A percentile compares a stretch with the other conserved stretches of the same genome.
Evolutionary conservation across 2,888 invertebrate species (phyloP).

Genomic region (Aricia artaxerxes): DNA sequence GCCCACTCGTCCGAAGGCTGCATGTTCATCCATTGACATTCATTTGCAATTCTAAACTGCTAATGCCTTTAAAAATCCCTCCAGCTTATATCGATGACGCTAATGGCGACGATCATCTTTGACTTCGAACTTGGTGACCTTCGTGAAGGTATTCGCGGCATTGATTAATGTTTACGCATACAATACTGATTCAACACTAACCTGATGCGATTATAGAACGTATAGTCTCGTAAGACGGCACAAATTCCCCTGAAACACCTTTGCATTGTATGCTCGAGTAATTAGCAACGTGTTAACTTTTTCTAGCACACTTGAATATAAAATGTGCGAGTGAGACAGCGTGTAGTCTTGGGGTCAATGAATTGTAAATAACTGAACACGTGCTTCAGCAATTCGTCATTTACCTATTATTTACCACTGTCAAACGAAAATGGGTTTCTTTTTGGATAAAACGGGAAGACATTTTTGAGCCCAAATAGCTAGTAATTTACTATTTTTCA

Average conservation of each 20-base stretch:
- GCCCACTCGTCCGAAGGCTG: constrained; percentile 31
- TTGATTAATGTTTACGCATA: constrained; percentile 74
- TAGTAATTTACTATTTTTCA: too few species aligned
- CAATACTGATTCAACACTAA: constrained; percentile 64
- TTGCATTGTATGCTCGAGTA: constrained; percentile 60
- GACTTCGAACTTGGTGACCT: constrained; percentile 61
- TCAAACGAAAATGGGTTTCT: neutral
- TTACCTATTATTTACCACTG: neutral
- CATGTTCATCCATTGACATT: constrained; percentile 26
- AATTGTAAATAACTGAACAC: constrained; percentile 54
- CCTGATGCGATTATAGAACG: constrained; percentile 50
- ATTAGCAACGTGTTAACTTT: constrained; percentile 66
- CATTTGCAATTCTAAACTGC: constrained; percentile 15
- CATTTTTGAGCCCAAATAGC: neutral
- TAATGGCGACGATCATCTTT: constrained; percentile 48
- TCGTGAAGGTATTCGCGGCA: constrained; percentile 67
- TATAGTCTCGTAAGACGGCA: constrained; percentile 50
- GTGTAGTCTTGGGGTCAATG: constrained; percentile 58
- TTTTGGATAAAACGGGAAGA: neutral
- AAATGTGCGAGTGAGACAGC: constrained; percentile 53
- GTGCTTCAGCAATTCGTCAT: constrained; percentile 46
- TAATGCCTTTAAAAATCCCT: neutral
- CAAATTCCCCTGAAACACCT: constrained; percentile 48
- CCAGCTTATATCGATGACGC: constrained; percentile 29
- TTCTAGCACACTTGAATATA: constrained; percentile 51